Evolutionary conservation across 2,888 invertebrate species (phyloP).

Genomic region (Digitonthophagus gazella): DNA sequence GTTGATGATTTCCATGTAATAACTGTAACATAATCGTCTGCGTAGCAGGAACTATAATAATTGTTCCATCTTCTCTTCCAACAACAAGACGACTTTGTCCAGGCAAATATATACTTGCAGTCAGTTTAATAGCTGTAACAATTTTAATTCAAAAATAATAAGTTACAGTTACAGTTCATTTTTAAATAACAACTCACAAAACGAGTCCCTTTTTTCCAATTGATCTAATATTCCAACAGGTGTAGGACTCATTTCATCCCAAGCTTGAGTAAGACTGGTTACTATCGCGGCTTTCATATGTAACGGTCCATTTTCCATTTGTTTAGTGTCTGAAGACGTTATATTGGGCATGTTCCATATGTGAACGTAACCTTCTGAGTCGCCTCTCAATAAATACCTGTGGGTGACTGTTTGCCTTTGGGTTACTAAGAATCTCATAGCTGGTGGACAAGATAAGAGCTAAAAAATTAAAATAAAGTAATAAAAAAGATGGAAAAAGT

Average conservation of each 20-base stretch:
- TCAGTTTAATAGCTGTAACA: constrained; percentile 71
- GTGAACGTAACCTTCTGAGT: constrained; percentile 86
- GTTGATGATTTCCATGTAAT: constrained; percentile 83
- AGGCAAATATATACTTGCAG: constrained; percentile 92
- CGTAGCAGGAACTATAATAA: constrained; percentile 93
- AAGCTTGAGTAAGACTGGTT: constrained; percentile 81
- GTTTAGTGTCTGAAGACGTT: constrained; percentile 63
- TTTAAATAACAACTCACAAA: constrained; percentile 27
- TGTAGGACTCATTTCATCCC: constrained; percentile 83
- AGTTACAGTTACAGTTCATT: constrained; percentile 31
- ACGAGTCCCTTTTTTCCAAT: constrained; percentile 65
- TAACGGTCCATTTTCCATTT: constrained; percentile 47
- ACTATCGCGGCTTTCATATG: constrained; percentile 71
- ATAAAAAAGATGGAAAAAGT: background rate
- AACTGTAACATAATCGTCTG: constrained; percentile 93
- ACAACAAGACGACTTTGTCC: constrained; percentile 91
- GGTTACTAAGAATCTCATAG: constrained; percentile 77
- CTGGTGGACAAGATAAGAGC: constrained; percentile 87
- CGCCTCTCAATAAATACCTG: constrained; percentile 78
- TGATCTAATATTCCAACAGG: constrained; percentile 92
- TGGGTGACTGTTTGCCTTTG: constrained; percentile 65
- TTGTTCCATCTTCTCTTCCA: constrained; percentile 93
- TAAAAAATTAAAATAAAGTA: constrained; percentile 46
- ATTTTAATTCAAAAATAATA: constrained; percentile 30
- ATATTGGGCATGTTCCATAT: constrained; percentile 89